Conservation (phyloP, 30 jellyfish, hydroid and myxozoan genomes). For the Pelagia noctiluca region DNA sequence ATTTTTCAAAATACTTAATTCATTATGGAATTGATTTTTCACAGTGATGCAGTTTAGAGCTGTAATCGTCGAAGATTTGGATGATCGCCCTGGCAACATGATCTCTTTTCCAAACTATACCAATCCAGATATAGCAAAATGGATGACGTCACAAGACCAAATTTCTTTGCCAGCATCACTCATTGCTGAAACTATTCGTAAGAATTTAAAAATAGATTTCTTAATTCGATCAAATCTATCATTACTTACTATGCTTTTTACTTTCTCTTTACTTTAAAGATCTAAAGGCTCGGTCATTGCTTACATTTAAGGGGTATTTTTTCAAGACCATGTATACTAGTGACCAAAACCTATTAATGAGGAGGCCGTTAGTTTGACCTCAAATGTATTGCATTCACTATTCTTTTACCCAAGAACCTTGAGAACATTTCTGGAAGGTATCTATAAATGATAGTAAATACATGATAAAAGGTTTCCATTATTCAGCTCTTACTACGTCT, state of each 20-base stretch:
- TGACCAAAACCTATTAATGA: no score
- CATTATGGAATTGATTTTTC: not conserved
- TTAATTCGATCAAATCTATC: not conserved
- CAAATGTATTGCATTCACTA: no score
- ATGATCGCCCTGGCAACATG: constrained; percentile 57
- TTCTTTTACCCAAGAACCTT: no score
- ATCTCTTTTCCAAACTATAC: constrained; percentile 80
- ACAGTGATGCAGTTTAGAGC: constrained; percentile 78
- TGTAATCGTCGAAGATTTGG: constrained; percentile 71
- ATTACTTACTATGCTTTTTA: not conserved
- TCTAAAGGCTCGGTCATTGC: no score
- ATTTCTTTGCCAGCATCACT: constrained; percentile 78
- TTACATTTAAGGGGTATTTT: no score
- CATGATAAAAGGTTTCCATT: no score
- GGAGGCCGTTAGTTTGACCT: no score
- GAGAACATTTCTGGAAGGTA: no score
- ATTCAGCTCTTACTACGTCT: no score
- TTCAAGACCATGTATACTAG: no score
- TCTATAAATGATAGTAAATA: no score
- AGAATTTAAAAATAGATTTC: not conserved
- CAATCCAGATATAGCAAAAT: constrained; percentile 66
- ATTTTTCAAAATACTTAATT: not conserved
- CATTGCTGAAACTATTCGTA: constrained; percentile 74
- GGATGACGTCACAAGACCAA: constrained; percentile 72
- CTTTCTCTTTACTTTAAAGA: no score